Evolutionary conservation across 1,140 invertebrate species (phyloP).

Genomic region (Heliconius himera): DNA sequence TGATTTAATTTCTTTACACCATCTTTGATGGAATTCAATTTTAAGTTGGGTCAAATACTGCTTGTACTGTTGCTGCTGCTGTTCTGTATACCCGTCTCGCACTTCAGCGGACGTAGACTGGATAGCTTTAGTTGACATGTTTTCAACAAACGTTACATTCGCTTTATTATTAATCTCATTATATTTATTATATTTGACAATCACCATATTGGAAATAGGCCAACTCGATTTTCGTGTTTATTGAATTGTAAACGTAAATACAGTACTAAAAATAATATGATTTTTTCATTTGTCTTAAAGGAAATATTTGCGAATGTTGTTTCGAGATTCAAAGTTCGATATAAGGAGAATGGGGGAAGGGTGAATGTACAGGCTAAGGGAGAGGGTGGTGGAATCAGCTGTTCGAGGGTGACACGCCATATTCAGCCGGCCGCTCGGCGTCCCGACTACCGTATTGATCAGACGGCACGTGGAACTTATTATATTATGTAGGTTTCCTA

Average conservation of each 20-base stretch:
- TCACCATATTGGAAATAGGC: slow-evolving; percentile 39
- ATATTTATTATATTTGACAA: slow-evolving; percentile 39
- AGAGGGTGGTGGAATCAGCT: slow-evolving; percentile 72
- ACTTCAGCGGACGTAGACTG: slow-evolving; percentile 46
- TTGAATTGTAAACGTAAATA: slow-evolving; percentile 32
- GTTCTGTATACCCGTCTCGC: slow-evolving; percentile 64
- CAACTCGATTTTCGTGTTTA: slow-evolving; percentile 44
- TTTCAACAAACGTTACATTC: slow-evolving; percentile 41
- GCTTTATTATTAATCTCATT: slow-evolving; percentile 61
- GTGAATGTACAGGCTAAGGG: slow-evolving; percentile 61
- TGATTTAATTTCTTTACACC: slow-evolving; percentile 56
- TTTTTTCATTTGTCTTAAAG: slow-evolving; percentile 41
- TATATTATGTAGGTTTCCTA: slow-evolving; percentile 30
- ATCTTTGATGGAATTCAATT: slow-evolving; percentile 65
- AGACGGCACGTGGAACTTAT: slow-evolving; percentile 66
- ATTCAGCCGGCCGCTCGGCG: slow-evolving; percentile 63
- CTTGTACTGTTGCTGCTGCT: slow-evolving; percentile 68
- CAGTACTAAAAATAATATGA: slow-evolving; percentile 44
- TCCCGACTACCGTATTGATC: slow-evolving; percentile 76
- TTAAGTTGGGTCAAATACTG: slow-evolving; percentile 67
- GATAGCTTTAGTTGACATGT: slow-evolving; percentile 49
- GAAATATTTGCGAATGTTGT: slow-evolving; percentile 46
- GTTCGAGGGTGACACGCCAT: slow-evolving; percentile 71
- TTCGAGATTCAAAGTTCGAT: slow-evolving; percentile 59
- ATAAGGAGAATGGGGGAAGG: slow-evolving; percentile 48